Conservation (phyloP, 2,888 invertebrate species). For the Polydesmus complanatus region DNA sequence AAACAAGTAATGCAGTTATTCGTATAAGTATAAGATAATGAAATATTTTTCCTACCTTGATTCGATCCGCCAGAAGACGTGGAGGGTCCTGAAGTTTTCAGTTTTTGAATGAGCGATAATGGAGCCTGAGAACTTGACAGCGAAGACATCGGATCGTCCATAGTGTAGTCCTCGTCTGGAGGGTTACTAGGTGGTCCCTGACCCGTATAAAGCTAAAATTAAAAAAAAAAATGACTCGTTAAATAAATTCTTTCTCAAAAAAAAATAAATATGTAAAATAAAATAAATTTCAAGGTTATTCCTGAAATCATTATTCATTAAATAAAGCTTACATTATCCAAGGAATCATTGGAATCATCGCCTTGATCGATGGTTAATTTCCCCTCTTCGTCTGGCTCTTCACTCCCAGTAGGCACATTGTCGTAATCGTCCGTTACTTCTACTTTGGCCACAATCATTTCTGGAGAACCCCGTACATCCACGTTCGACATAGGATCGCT, state of each 20-base stretch:
- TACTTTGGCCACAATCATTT: constrained; percentile 18
- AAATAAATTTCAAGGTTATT: too few species aligned
- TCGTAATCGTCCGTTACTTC: constrained; percentile 15
- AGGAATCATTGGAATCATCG: constrained; percentile 10
- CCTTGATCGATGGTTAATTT: constrained; percentile 1
- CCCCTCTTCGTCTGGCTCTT: constrained; percentile 12
- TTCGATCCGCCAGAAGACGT: constrained; percentile 8
- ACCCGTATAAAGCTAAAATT: constrained; percentile 4
- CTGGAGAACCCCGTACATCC: constrained; percentile 16
- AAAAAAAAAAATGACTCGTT: constrained; percentile 1
- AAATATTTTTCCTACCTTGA: constrained; percentile 14
- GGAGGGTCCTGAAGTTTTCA: constrained; percentile 7
- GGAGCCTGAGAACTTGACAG: constrained; percentile 4
- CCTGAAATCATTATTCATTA: not conserved
- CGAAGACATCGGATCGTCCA: constrained; percentile 10
- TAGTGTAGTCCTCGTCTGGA: constrained; percentile 5
- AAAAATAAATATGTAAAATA: too few species aligned
- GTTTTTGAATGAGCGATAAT: constrained; percentile 10
- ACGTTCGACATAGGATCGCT: constrained; percentile 12
- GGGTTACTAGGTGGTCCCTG: constrained; percentile 10
- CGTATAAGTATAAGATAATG: too few species aligned
- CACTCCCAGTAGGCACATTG: constrained; percentile 11
- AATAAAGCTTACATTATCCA: constrained; percentile 12
- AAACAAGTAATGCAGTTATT: not conserved
- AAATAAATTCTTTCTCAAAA: too few species aligned